Percentiles rank a stretch among this genome's conserved stretches.
Evolutionary conservation across 2,113 vertebrate genomes (phyloP).

Genomic region (Donacobius atricapilla): DNA sequence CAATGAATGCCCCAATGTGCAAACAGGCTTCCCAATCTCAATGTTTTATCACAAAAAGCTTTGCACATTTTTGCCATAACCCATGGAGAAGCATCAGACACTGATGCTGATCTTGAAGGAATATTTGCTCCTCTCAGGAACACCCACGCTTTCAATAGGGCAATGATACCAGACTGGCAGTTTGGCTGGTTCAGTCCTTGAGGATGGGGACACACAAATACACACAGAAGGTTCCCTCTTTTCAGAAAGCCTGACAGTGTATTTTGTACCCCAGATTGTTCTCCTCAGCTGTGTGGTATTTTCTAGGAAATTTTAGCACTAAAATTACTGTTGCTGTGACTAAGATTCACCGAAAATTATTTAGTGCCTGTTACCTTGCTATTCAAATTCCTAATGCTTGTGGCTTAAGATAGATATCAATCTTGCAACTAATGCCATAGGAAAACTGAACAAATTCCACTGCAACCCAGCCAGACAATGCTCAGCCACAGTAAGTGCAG

Average conservation of each 20-base stretch:
- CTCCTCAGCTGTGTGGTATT: not conserved
- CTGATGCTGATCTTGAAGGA: not conserved
- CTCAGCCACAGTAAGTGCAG: not conserved
- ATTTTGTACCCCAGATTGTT: not conserved
- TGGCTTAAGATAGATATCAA: not conserved
- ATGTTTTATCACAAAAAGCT: not conserved
- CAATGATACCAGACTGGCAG: not conserved
- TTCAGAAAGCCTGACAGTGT: not conserved
- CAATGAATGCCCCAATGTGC: fast-evolving
- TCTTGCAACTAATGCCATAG: not conserved
- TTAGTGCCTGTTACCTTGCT: not conserved
- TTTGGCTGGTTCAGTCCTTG: not conserved
- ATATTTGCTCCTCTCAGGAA: not conserved
- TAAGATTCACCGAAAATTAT: not conserved
- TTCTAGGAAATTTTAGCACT: not conserved
- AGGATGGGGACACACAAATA: not conserved
- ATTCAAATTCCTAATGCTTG: not conserved
- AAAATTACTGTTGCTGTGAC: not conserved
- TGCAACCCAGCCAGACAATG: not conserved
- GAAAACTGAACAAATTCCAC: not conserved
- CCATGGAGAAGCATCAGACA: not conserved
- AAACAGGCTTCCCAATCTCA: not conserved
- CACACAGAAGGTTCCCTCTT: not conserved
- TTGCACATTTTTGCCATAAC: fast-evolving
- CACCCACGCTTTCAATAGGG: not conserved